Evolutionary conservation across 2,888 invertebrate species (phyloP), one percentile per base, ranked within the genome.

Genomic region (Tricholauxania praeusta): DNA sequence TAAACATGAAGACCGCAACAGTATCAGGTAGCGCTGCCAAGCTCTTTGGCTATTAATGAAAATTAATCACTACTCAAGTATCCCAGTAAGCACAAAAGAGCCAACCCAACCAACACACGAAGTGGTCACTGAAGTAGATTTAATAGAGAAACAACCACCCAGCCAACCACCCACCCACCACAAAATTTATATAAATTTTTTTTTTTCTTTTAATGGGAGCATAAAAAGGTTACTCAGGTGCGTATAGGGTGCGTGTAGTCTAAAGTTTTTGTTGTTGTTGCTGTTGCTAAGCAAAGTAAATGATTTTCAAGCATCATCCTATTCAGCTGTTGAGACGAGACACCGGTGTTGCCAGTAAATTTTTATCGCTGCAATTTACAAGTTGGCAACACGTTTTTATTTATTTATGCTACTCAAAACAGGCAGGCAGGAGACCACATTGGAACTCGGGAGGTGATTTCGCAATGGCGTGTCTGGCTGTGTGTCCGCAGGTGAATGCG

Each of bases 31-130:
- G 15, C 28, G 28, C 22, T 12, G 64, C 8, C 39, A 53, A 52
- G 62, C 63, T 62, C 28, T 52, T 70, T 32, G 47, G 32, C 79
- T 80, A 79, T 82, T 82, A 82, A 83, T 82, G 82, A 80, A 82
- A 80, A 82, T 83, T 83, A 83, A 82, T 82, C 82, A 82, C 76
- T 82, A 82, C 82, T 83, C 82, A 78, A 81, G 78, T 78, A 22
- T 15, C 59, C 8, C 59, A 28, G 10, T n/a, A 5, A 14, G 1
- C 59, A 28, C 28, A 22, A 28, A 3, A 15, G 28, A 22, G 15
- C 12, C 28, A 12, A 28, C 59, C 14, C 59, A 12, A 12, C n/a
- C 57, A 17, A 12, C 15, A 39, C 39, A 14, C 48, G 2, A 49
- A 49, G 63, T 47, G 49, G 63, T 8, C 63, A 49, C 14, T 12